These are phyloP conservation scores for Corydoras maculifer DNA, from an alignment of 2,113 vertebrate species.

Conservation along the genomic window DNA sequence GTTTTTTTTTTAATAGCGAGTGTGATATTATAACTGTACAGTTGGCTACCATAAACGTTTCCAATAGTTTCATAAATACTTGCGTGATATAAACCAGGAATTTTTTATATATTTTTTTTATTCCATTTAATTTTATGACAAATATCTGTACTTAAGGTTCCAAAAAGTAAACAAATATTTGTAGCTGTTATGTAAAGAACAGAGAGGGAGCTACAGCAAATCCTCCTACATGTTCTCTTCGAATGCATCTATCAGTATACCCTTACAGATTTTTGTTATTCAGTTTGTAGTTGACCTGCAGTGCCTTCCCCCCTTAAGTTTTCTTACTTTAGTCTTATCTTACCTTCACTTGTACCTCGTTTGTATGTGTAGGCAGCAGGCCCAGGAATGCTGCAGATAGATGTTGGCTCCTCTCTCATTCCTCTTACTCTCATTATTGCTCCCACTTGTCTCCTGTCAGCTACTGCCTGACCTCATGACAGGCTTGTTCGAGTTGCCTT, in stretches of 20 bases:
- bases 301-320: neutral
- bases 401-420: conserved; percentile 5
- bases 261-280: conserved; percentile 1
- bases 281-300: conserved; percentile 5
- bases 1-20: too few relatives aligned
- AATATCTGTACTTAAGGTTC: neutral
- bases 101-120: too few relatives aligned
- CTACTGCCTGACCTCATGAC: too few relatives aligned
- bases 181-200: conserved; percentile 14
- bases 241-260: neutral
- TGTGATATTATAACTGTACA: too few relatives aligned
- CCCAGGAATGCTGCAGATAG: conserved; percentile 11
- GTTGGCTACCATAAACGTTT: too few relatives aligned
- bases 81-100: too few relatives aligned
- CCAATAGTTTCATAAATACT: too few relatives aligned
- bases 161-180: conserved; percentile 13
- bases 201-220: conserved; percentile 3
- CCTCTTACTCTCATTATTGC: neutral
- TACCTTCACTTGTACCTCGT: conserved; percentile 7
- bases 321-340: conserved; percentile 1
- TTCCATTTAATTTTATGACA: too few relatives aligned
- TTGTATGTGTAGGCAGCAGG: conserved; percentile 8
- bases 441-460: neutral
- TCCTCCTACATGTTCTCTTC: conserved; percentile 21
- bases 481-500: too few relatives aligned